A percentile compares a stretch with the other conserved stretches of the same genome.
phyloP scores from a whole-genome alignment of 2,797 vertebrate genomes.

The Hafferia zeledoni region DNA sequence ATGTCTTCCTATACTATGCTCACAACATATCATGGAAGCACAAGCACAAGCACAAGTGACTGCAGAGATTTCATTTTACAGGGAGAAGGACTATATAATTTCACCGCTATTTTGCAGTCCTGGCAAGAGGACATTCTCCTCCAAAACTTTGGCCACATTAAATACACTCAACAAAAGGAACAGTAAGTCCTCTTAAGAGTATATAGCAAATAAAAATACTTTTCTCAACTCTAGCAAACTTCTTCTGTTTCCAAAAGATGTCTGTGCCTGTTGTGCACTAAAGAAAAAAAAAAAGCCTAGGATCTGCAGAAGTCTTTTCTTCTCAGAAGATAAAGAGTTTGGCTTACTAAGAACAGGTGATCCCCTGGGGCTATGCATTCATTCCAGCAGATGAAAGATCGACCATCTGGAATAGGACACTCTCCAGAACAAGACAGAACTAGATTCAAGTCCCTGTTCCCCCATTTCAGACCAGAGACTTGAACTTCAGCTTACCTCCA shows the following conservation, averaged over 20 bases:
- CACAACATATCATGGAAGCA: background rate
- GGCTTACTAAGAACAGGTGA: background rate
- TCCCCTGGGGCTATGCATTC: constrained; percentile 10
- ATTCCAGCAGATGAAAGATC: constrained; percentile 23
- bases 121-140: background rate
- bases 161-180: background rate
- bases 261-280: background rate
- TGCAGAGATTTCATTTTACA: background rate
- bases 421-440: constrained; percentile 22
- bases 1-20: background rate
- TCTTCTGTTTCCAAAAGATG: background rate
- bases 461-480: background rate
- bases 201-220: background rate
- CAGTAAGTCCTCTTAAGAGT: background rate
- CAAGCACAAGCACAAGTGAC: background rate
- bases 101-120: background rate
- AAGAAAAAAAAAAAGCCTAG: background rate
- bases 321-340: background rate
- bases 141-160: background rate
- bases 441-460: background rate
- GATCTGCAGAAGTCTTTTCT: background rate
- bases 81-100: background rate
- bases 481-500: constrained; percentile 43
- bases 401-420: background rate
- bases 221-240: background rate